These are phyloP conservation scores for Xanthorhoe designata DNA, from an alignment of 2,888 invertebrate species.

Conservation along the genomic window DNA sequence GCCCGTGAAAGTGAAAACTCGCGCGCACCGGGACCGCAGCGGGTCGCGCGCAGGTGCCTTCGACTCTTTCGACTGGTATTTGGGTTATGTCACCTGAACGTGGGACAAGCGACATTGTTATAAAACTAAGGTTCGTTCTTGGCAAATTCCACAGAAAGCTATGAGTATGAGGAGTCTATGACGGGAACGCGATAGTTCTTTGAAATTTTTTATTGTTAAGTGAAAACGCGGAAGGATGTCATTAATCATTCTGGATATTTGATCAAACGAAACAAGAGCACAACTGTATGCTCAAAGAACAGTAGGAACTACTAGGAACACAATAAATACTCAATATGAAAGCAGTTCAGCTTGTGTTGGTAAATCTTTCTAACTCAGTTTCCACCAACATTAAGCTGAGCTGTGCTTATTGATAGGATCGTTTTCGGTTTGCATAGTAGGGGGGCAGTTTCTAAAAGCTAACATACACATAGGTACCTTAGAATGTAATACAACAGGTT, in stretches of 20 bases:
- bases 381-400: too few relatives aligned
- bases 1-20: conserved; percentile 73
- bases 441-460: conserved; percentile 4
- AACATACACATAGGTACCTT: background rate
- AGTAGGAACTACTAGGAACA: too few relatives aligned
- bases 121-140: background rate
- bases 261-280: too few relatives aligned
- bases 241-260: too few relatives aligned
- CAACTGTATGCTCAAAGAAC: too few relatives aligned
- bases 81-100: conserved; percentile 44
- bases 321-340: too few relatives aligned
- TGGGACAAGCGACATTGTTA: conserved; percentile 7
- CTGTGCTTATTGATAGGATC: too few relatives aligned
- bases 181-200: background rate
- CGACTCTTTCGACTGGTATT: conserved; percentile 56
- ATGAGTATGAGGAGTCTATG: background rate
- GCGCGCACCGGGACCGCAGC: conserved; percentile 53
- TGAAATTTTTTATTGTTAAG: too few relatives aligned
- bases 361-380: too few relatives aligned
- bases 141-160: background rate
- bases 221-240: too few relatives aligned
- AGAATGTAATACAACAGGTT: conserved; percentile 7
- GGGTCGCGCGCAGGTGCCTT: conserved; percentile 47
- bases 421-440: too few relatives aligned
- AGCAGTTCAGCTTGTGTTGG: too few relatives aligned